These are phyloP conservation scores for Drosophila aff. DNA, from an alignment of 1,140 invertebrate species.

Conservation along the genomic window DNA sequence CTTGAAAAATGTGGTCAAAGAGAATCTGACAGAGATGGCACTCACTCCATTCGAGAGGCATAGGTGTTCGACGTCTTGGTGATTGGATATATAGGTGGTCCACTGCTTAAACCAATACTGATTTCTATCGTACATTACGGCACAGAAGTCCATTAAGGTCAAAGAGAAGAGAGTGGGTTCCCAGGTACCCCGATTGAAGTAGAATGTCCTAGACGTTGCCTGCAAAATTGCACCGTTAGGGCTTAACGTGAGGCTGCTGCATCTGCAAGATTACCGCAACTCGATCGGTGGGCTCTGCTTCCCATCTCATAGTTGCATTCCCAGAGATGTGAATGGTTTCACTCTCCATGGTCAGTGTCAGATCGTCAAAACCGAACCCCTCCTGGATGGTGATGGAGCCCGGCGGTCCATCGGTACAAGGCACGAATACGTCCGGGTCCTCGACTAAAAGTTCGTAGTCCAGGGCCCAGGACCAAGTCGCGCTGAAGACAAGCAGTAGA, in stretches of 20 bases:
- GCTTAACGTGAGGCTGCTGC: no score
- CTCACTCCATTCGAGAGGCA: conserved; percentile 58
- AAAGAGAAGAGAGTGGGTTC: conserved; percentile 57
- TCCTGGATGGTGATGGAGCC: conserved; percentile 12
- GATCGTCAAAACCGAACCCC: conserved; percentile 15
- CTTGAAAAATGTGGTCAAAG: background rate
- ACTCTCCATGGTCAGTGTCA: conserved; percentile 17
- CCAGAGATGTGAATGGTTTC: conserved; percentile 43
- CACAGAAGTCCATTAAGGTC: conserved; percentile 44
- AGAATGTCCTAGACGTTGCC: conserved; percentile 10
- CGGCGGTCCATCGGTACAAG: conserved; percentile 29
- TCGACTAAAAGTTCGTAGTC: conserved; percentile 54
- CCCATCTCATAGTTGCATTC: conserved; percentile 43
- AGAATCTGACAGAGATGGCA: background rate
- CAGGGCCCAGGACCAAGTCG: conserved; percentile 3
- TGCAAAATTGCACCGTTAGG: background rate
- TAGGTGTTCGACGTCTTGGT: background rate
- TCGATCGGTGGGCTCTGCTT: conserved; percentile 50
- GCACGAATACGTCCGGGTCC: conserved; percentile 55
- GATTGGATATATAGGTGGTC: conserved; percentile 25
- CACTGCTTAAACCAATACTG: conserved; percentile 68
- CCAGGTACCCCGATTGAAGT: conserved; percentile 55
- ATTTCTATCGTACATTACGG: conserved; percentile 53
- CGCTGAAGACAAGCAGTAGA: conserved; percentile 19
- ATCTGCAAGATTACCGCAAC: conserved; percentile 33